phyloP scores from a whole-genome alignment of 2,797 vertebrate genomes.

The Tenualosa thibaudeaui region DNA sequence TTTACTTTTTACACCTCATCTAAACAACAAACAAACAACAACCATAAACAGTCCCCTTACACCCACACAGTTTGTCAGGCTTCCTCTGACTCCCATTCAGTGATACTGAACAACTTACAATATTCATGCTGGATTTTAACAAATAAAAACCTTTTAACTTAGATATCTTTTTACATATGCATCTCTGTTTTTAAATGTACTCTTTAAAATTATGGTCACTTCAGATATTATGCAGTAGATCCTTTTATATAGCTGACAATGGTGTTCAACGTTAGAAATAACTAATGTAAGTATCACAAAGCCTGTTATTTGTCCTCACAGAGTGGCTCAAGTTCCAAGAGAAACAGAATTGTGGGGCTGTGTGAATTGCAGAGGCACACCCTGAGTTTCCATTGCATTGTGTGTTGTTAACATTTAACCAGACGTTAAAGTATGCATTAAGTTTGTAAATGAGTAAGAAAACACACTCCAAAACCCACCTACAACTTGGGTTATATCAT shows the following conservation, averaged over 20 bases:
- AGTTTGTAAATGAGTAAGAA: not conserved
- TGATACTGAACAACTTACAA: not conserved
- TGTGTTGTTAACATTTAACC: not conserved
- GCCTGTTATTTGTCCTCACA: not conserved
- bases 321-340: not conserved
- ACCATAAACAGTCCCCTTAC: not conserved
- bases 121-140: slow-evolving; percentile 5
- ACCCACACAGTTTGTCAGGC: not conserved
- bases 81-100: not conserved
- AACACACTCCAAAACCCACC: not conserved
- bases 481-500: not conserved
- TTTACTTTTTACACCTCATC: not conserved
- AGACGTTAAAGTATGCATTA: not conserved
- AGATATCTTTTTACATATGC: not conserved
- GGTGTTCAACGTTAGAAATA: not conserved
- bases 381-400: slow-evolving; percentile 25
- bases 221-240: not conserved
- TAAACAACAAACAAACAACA: not conserved
- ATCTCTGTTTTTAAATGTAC: not conserved
- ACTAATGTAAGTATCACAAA: not conserved
- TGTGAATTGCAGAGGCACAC: not conserved
- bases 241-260: not conserved
- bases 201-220: not conserved
- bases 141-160: not conserved
- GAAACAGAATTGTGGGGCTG: not conserved